Base-by-base conservation (phyloP, 2,797 vertebrate species). In the Xyrichtys novacula region DNA sequence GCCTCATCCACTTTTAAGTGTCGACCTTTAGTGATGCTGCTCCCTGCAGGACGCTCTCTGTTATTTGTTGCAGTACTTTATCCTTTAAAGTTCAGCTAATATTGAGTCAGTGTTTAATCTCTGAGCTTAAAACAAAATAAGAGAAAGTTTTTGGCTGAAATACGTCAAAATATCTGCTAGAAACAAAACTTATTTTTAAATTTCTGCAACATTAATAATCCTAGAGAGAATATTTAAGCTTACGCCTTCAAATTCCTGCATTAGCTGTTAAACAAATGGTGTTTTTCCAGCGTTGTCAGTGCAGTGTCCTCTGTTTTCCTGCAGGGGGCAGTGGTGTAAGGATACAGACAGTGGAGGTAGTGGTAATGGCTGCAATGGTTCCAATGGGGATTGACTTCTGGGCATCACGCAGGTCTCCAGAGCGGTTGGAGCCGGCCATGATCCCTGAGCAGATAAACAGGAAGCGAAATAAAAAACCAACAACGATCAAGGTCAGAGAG, bases 371-470 rank as follows among this genome's bases (percentile, higher is more conserved):
- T 75, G 97, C 91, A 74, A 99, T 99, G 82, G 98, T 99, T 69
- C 98, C 98, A 0, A 97, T 91, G 32, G 98, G 98, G 77, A 99
- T 99, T 2, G 98, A 99, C 85, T 98, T 99, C 93, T 99, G 98
- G 22, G 97, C 97, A 6, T 99, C 98, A 10, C 95, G 93, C 80
- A 99, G 93, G 81, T 99, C 98, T 76, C 98, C 98, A 0, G 98
- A 99, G 71, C 98, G 95, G 89, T 99, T 99, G 49, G 98, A 99
- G 42, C 98, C 98, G 7, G 98, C 98, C 98, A 99, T 99, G 90
- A 99, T 99, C 28, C 97, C 98, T 99, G 43, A 50, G 59, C 36
- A 81, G 52, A 85, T 2, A 72, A 22, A 57, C 2, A 5, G 64
- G 58, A 62, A 16, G 46, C 39, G 65, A 43, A 78, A 23, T 4